Evolutionary conservation across 2,113 vertebrate species (phyloP).

Genomic region (Bos javanicus): DNA sequence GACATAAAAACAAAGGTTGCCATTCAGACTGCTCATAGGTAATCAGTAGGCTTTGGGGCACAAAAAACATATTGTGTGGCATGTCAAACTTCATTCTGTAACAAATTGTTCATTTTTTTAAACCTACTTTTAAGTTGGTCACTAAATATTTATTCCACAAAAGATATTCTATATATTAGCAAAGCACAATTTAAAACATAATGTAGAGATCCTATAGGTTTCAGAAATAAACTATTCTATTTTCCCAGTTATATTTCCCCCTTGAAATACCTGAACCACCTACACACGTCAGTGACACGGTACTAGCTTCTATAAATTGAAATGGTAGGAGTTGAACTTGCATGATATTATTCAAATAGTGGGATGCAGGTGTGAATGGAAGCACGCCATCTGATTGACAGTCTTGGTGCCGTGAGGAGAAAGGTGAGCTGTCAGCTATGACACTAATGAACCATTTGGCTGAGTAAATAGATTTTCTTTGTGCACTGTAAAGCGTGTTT

Average conservation of each 20-base stretch:
- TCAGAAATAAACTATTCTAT: not conserved
- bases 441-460: constrained; percentile 52
- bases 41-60: not conserved
- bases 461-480: constrained; percentile 51
- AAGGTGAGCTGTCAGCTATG: constrained; percentile 38
- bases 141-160: not conserved
- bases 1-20: not conserved
- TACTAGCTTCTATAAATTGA: not conserved
- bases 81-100: not conserved
- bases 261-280: not conserved
- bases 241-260: constrained; percentile 35
- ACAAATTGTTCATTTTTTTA: not conserved
- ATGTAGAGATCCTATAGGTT: not conserved
- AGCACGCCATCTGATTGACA: constrained; percentile 22
- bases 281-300: not conserved
- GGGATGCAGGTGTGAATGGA: not conserved
- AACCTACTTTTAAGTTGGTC: not conserved
- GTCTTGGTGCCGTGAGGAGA: not conserved
- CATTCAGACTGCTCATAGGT: not conserved
- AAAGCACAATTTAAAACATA: not conserved
- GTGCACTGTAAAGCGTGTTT: constrained; percentile 1
- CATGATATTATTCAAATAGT: constrained; percentile 1
- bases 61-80: not conserved
- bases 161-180: not conserved
- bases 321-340: constrained; percentile 7